Base-by-base conservation (phyloP, 2,113 vertebrate species). In the Trogon surrucura region DNA sequence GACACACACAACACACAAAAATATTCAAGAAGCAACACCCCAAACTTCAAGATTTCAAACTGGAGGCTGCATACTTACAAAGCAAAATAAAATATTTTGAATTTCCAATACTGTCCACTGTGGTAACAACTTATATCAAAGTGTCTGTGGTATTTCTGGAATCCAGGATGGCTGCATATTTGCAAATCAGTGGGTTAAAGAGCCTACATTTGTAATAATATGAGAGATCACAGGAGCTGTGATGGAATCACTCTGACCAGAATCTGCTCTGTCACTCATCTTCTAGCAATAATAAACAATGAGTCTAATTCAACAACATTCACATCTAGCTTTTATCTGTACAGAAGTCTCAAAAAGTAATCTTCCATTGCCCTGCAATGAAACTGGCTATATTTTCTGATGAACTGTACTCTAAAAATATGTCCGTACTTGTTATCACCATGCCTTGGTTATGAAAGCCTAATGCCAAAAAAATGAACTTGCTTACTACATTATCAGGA, bases 381-480 rank as follows among this genome's bases (percentile, higher is more conserved):
- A 92, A 95, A 96, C 92, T 74, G 87, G 81, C 64, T 90, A 45
- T 86, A 93, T 91, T 94, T 95, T 95, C 71, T 95, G 36, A 95
- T 92, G 93, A 97, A 95, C 88, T 93, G 57, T 9, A 22, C 89
- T 95, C 86, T 97, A 95, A 95, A 95, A 95, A 95, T 91, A 79
- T 91, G 93, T 89, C 91, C 95, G 93, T 91, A 93, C 88, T 95
- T 97, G 94, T 97, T 88, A 95, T 94, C 95, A 88, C 94, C 85
- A 80, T 95, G 91, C 83, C 93, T 91, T 80, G 85, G 83, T 96
- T 94, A 96, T 96, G 96, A 97, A 97, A 97, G 74, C 91, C 86
- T 96, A 95, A 93, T 94, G 95, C 96, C 97, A 97, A 92, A 96
- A 97, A 97, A 96, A 96, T 93, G 94, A 96, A 94, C 93, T 96